These are phyloP conservation scores for Hirtodrosophila histrioides DNA, from an alignment of 2,888 invertebrate genomes.

Conservation along the genomic window DNA sequence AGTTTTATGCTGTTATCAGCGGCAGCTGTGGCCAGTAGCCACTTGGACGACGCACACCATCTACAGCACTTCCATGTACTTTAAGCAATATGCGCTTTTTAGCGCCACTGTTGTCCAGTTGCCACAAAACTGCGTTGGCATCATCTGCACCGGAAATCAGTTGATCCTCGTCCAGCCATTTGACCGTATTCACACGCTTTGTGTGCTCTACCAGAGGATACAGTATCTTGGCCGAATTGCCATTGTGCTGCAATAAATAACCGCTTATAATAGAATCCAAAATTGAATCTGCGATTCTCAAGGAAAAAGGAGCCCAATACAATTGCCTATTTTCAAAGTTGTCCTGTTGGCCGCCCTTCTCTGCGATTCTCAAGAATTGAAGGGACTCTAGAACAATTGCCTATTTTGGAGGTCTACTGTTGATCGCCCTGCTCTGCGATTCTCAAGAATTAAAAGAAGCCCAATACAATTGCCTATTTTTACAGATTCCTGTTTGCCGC, in stretches of 20 bases:
- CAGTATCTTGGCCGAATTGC: constrained; percentile 86
- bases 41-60: constrained; percentile 86
- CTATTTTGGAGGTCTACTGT: too few relatives aligned
- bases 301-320: too few relatives aligned
- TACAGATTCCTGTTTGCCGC: too few relatives aligned
- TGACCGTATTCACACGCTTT: constrained; percentile 90
- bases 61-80: constrained; percentile 88
- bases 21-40: constrained; percentile 87
- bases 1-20: constrained; percentile 88
- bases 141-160: constrained; percentile 92
- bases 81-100: constrained; percentile 84
- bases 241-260: constrained; percentile 84
- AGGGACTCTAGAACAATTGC: too few relatives aligned
- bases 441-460: too few relatives aligned
- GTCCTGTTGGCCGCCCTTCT: too few relatives aligned
- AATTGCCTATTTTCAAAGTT: too few relatives aligned
- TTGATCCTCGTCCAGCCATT: constrained; percentile 84
- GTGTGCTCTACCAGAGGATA: constrained; percentile 87
- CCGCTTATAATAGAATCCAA: not conserved
- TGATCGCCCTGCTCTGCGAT: too few relatives aligned
- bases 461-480: too few relatives aligned
- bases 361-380: too few relatives aligned
- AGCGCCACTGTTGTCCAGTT: constrained; percentile 79
- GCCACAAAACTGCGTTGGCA: constrained; percentile 91
- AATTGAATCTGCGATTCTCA: too few relatives aligned